Conservation (phyloP, 1,140 invertebrate species). For the Cydia amplana region DNA sequence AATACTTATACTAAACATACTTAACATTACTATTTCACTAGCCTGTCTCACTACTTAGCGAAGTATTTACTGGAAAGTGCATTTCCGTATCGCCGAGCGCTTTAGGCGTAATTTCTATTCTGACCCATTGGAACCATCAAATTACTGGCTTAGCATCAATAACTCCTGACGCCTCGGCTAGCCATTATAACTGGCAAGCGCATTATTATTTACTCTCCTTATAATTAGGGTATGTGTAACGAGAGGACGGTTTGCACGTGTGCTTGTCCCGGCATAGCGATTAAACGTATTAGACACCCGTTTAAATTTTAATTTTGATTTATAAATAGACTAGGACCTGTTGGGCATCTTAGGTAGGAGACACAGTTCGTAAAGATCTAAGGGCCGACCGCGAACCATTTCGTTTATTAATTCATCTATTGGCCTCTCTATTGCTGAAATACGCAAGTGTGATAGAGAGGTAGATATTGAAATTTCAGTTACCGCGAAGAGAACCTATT, state of each 20-base stretch:
- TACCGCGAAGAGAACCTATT: too few species aligned
- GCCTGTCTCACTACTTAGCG: background rate
- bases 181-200: background rate
- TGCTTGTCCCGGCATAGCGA: background rate
- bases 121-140: conserved; percentile 15
- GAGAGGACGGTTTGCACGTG: background rate
- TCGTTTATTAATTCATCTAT: too few species aligned
- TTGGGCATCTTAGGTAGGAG: too few species aligned
- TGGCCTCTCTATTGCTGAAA: too few species aligned
- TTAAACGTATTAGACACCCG: background rate
- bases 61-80: conserved; percentile 16
- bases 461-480: too few species aligned
- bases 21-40: background rate
- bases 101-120: conserved; percentile 27
- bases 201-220: conserved; percentile 26
- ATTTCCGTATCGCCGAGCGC: conserved; percentile 1
- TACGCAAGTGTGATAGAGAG: too few species aligned
- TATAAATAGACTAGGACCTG: too few species aligned
- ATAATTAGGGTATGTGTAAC: conserved; percentile 15
- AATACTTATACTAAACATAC: too few species aligned
- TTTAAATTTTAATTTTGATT: background rate
- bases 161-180: conserved; percentile 17
- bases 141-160: conserved; percentile 19
- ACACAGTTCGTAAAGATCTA: too few species aligned
- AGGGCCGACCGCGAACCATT: too few species aligned